Evolutionary conservation across 2,888 invertebrate genomes (phyloP).

Genomic region (Mechanitis messenoides): DNA sequence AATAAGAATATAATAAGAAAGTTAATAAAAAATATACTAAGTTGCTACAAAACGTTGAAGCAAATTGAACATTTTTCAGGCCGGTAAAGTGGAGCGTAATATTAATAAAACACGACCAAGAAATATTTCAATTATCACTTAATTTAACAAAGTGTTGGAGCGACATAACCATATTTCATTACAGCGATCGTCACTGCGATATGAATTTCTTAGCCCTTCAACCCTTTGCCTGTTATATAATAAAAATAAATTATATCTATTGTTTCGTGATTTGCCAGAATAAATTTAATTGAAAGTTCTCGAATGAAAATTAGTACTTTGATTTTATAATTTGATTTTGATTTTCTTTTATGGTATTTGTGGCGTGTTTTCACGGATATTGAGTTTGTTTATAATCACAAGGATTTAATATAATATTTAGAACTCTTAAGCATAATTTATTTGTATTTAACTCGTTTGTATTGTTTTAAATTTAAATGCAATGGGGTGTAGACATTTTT

Average conservation of each 20-base stretch:
- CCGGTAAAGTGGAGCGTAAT: conserved; percentile 1
- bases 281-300: conserved; percentile 1
- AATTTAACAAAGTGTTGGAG: conserved; percentile 27
- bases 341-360: neutral
- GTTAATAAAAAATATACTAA: conserved; percentile 6
- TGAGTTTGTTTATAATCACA: no score
- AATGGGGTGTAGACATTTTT: no score
- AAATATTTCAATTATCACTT: conserved; percentile 28
- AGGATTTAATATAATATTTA: no score
- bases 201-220: conserved; percentile 17
- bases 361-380: no score
- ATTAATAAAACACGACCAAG: conserved; percentile 12
- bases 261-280: neutral
- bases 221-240: conserved; percentile 16
- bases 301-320: neutral
- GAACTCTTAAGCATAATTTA: no score
- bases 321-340: neutral
- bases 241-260: conserved; percentile 9
- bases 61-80: conserved; percentile 6
- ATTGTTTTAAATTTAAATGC: no score
- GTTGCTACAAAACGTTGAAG: conserved; percentile 16
- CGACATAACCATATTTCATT: conserved; percentile 31
- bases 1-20: neutral
- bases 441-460: no score
- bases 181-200: conserved; percentile 24